Evolutionary conservation across 2,888 invertebrate species (phyloP), one percentile per base, ranked within the genome.

Genomic region (Ashinkailepas kermadecensis): DNA sequence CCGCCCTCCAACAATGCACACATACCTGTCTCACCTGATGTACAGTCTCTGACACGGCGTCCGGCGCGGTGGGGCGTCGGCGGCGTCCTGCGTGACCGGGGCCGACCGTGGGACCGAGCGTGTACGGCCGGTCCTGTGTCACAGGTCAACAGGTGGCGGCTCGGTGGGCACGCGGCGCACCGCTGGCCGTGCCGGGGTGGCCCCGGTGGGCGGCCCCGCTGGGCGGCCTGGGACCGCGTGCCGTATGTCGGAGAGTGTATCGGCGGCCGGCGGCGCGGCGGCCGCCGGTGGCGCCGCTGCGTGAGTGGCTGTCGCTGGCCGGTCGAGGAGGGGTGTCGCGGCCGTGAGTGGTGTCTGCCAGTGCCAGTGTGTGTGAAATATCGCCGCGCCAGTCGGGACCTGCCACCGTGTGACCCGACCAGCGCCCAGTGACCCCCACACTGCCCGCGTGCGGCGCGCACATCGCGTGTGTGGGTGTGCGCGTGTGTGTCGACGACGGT

Each of bases 401-500:
- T 39, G 39, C 39, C 39, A 4, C 39, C 39, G 39, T 39, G 39
- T 39, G 39, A 39, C 39, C 39, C 4, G 39, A 39, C 39, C 39
- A 39, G 39, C 39, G 39, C 39, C 39, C 39, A 39, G 39, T 39
- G 39, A 39, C 39, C 2, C 39, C 39, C 39, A 39, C 39, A 39
- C 39, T 39, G 39, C 4, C 4, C 39, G 39, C 39, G 39, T 39
- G 39, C 39, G 39, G 39, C 39, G 39, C 39, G 12, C 1, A 7
- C 59, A 15, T 11, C 59, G 78, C 70, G 25, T 54, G 81, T 79
- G 78, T 79, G 79, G 39, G 70, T 56, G 81, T 65, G 70, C 58
- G 70, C 65, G 70, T 67, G 67, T 81, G 70, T 70, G 81, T 81
- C 58, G 23, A 57, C 58, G 70, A 23, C 70, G 56, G 81, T 56